Percentiles rank a stretch among this genome's conserved stretches.
These are phyloP conservation scores for Lithophane ornitopus DNA, from an alignment of 2,888 invertebrate species.

Conservation along the genomic window DNA sequence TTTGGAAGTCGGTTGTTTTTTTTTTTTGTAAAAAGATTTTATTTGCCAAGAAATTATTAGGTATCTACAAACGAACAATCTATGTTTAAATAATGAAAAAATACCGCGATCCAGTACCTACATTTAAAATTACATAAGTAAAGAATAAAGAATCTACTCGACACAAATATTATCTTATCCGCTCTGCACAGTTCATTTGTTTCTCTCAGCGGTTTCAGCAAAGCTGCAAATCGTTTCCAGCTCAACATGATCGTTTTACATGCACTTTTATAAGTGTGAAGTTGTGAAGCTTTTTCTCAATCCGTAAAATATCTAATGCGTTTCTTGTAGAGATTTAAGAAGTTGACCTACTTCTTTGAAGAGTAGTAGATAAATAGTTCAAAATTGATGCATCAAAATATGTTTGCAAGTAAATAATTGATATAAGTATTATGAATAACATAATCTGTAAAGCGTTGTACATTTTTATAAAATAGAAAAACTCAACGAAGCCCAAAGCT, in stretches of 20 bases:
- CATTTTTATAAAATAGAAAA: background rate
- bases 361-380: background rate
- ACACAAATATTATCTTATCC: conserved; percentile 38
- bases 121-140: conserved; percentile 4
- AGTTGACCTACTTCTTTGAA: background rate
- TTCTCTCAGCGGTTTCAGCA: conserved; percentile 32
- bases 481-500: background rate
- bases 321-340: background rate
- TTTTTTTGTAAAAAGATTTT: too few species aligned
- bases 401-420: background rate
- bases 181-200: conserved; percentile 49
- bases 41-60: background rate
- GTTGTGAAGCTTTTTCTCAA: background rate
- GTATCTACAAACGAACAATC: background rate
- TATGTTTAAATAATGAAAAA: background rate
- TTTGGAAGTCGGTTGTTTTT: too few species aligned
- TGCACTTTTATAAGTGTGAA: background rate
- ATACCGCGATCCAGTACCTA: too few species aligned
- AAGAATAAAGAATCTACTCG: conserved; percentile 5
- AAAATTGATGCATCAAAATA: background rate
- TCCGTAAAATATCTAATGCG: background rate
- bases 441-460: background rate
- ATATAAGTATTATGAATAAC: background rate
- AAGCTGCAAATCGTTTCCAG: conserved; percentile 21
- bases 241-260: conserved; percentile 29